Percentiles rank a stretch among this genome's conserved stretches.
Conservation (phyloP, 2,888 invertebrate genomes). For the Luperina testacea region DNA sequence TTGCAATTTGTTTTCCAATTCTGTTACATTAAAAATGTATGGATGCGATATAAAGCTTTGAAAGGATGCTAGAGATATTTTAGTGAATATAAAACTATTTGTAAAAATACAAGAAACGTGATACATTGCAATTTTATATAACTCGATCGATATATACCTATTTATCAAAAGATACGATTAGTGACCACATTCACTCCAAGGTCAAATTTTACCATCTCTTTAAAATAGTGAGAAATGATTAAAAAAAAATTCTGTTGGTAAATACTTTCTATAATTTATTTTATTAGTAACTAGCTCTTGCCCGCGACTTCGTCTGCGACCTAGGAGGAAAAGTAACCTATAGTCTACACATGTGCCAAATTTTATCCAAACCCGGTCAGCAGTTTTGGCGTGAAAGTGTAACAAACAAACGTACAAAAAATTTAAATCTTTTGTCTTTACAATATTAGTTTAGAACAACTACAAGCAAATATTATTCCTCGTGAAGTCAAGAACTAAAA, state of each 20-base stretch:
- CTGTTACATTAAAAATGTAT: slow-evolving; percentile 43
- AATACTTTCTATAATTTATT: background rate
- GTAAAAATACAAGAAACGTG: background rate
- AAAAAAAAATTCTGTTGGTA: background rate
- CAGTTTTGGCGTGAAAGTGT: too few relatives aligned
- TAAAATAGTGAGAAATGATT: background rate
- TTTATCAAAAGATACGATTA: background rate
- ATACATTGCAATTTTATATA: background rate
- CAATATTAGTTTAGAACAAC: background rate
- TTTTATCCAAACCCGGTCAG: too few relatives aligned
- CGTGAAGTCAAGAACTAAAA: background rate
- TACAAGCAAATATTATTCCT: background rate
- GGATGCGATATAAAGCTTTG: background rate
- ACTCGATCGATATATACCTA: background rate
- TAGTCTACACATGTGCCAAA: too few relatives aligned
- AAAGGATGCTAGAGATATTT: background rate
- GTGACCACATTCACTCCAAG: background rate
- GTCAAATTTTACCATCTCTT: background rate
- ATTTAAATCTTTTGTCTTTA: background rate
- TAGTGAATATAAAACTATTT: background rate
- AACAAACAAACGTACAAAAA: too few relatives aligned
- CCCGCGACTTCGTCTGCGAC: too few relatives aligned
- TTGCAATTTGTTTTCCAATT: slow-evolving; percentile 45
- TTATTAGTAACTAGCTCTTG: background rate
- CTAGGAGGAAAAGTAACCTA: background rate